These are phyloP conservation scores for Natrix natrix DNA, from an alignment of 2,797 vertebrate genomes.

Conservation along the genomic window DNA sequence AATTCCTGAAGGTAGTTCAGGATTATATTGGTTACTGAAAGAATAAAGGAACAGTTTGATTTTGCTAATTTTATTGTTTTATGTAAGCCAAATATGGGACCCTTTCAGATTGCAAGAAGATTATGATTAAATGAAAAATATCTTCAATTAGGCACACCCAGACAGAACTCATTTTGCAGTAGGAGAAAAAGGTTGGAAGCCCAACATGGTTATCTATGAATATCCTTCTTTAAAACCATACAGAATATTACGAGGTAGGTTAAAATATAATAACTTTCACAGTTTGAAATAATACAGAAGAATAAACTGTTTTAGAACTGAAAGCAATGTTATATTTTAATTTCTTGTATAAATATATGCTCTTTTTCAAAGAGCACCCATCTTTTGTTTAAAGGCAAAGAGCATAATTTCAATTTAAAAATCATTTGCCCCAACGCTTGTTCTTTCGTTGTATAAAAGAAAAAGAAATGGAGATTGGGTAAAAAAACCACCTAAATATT, in stretches of 20 bases:
- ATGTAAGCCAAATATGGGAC: neutral
- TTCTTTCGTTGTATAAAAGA: neutral
- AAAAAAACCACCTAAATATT: neutral
- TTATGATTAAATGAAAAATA: conserved; percentile 33
- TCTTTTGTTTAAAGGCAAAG: neutral
- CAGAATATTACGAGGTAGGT: conserved; percentile 84
- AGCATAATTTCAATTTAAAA: neutral
- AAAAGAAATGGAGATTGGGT: neutral
- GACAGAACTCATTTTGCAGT: conserved; percentile 79
- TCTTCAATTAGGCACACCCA: conserved; percentile 81
- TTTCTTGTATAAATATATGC: neutral
- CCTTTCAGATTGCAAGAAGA: neutral
- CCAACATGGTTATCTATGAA: conserved; percentile 86
- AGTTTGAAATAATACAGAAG: conserved; percentile 8
- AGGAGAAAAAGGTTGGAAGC: conserved; percentile 87
- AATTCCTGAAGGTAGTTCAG: neutral
- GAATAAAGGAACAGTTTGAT: neutral
- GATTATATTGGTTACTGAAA: neutral
- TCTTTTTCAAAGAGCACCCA: neutral
- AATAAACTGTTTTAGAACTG: conserved; percentile 36
- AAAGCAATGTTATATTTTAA: conserved; percentile 21
- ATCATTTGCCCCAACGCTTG: neutral
- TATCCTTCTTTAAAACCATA: conserved; percentile 82
- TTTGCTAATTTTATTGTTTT: neutral
- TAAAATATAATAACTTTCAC: conserved; percentile 3